phyloP scores from a whole-genome alignment of 2,113 vertebrate genomes.

The Catharus minimus region DNA sequence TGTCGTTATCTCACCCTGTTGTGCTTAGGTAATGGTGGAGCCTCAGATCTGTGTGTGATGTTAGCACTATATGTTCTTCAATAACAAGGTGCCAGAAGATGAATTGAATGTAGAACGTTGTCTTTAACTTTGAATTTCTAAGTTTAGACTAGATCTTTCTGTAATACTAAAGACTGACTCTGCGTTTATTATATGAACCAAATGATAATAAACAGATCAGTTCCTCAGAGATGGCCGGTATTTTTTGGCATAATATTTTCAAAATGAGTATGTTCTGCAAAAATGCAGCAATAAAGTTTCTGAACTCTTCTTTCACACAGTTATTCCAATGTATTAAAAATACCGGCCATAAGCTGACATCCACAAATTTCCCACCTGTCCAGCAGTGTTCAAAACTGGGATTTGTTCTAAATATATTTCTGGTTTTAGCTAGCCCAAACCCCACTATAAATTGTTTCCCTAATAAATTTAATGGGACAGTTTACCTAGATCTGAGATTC shows the following conservation, averaged over 20 bases:
- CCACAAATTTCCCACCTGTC: slow-evolving; percentile 21
- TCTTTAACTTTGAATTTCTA: slow-evolving; percentile 56
- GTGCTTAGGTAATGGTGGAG: slow-evolving; percentile 56
- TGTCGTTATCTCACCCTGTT: slow-evolving; percentile 62
- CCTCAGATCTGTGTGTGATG: slow-evolving; percentile 55
- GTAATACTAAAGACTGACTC: not conserved
- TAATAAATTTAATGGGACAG: slow-evolving; percentile 17
- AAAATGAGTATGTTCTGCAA: not conserved
- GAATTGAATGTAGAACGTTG: slow-evolving; percentile 2
- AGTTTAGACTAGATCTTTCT: slow-evolving; percentile 14
- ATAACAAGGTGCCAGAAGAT: slow-evolving; percentile 42
- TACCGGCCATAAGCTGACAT: not conserved
- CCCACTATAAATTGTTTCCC: not conserved
- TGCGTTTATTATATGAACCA: not conserved
- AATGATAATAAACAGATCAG: not conserved
- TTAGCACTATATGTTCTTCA: slow-evolving; percentile 58
- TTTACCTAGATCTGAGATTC: slow-evolving; percentile 36
- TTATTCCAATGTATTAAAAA: not conserved
- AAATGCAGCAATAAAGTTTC: not conserved
- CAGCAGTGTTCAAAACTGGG: slow-evolving; percentile 9
- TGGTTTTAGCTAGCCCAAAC: not conserved
- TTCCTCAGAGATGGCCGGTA: not conserved
- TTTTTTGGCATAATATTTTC: not conserved
- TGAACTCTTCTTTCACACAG: not conserved
- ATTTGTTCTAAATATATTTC: slow-evolving; percentile 19